A percentile compares a stretch with the other conserved stretches of the same genome.
phyloP scores from a whole-genome alignment of 2,797 vertebrate genomes.

The Anguilla anguilla region DNA sequence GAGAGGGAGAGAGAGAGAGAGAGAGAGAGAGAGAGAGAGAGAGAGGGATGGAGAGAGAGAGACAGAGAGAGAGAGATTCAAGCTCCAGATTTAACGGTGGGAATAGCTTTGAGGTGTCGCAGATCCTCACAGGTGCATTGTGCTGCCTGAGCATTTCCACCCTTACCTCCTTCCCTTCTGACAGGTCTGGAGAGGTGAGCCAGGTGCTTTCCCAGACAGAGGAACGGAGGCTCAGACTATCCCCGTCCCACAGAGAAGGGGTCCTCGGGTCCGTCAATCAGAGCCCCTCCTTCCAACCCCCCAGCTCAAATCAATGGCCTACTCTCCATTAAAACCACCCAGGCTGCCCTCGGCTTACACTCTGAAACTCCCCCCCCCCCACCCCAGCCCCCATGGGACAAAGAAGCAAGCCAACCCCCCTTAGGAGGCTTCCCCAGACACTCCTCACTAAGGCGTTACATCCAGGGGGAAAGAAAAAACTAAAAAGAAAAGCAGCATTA shows the following conservation, averaged over 20 bases:
- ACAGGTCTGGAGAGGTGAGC: background rate
- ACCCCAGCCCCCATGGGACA: background rate
- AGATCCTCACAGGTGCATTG: background rate
- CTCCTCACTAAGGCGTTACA: background rate
- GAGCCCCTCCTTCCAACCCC: background rate
- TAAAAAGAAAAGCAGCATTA: background rate
- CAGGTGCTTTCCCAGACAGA: background rate
- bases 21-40: too few relatives aligned
- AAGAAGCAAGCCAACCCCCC: background rate
- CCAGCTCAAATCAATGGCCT: background rate
- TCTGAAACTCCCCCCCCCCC: background rate
- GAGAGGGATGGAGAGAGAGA: too few relatives aligned
- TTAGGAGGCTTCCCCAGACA: background rate
- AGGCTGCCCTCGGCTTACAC: background rate
- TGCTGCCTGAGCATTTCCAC: background rate
- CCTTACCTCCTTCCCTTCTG: background rate
- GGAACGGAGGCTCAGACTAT: background rate
- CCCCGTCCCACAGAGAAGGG: background rate
- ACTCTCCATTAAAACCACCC: background rate
- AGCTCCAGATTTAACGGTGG: conserved; percentile 32
- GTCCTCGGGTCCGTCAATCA: background rate
- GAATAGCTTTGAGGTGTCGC: conserved; percentile 49
- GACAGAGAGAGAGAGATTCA: background rate
- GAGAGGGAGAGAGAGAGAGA: too few relatives aligned
- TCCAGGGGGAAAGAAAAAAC: too few relatives aligned